Conservation (phyloP, 1,140 invertebrate genomes). For the Drosophila watanabei region DNA sequence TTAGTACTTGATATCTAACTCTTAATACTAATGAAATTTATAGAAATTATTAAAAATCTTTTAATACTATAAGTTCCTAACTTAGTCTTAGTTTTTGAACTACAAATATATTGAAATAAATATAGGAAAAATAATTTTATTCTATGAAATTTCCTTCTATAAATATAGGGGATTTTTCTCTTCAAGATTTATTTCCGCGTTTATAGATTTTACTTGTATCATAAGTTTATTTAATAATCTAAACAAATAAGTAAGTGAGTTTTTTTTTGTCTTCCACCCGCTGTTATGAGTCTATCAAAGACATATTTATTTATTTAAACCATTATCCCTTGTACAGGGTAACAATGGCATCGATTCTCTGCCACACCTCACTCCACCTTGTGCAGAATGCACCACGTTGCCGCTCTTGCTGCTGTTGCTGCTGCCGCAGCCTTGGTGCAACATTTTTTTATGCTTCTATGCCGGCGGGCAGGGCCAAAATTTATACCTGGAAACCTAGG, state of each 20-base stretch:
- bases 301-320: neutral
- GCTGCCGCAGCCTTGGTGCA: slow-evolving; percentile 26
- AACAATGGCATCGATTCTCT: slow-evolving; percentile 1
- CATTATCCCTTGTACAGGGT: slow-evolving; percentile 14
- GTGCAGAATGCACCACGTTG: slow-evolving; percentile 5
- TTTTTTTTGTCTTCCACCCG: neutral
- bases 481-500: slow-evolving; percentile 57
- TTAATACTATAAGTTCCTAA: too few species aligned
- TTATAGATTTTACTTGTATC: neutral
- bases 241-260: too few species aligned
- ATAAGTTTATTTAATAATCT: too few species aligned
- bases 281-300: neutral
- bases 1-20: too few species aligned
- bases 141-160: neutral
- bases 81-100: too few species aligned
- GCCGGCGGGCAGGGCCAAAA: slow-evolving; percentile 56
- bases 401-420: slow-evolving; percentile 1
- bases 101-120: neutral
- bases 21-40: too few species aligned
- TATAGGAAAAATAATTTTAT: neutral
- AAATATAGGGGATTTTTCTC: too few species aligned
- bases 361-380: neutral
- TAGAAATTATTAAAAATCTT: too few species aligned
- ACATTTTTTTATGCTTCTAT: slow-evolving; percentile 11
- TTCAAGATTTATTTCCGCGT: neutral